Conservation (phyloP, 2,797 vertebrate genomes). For the Falco novaeseelandiae region DNA sequence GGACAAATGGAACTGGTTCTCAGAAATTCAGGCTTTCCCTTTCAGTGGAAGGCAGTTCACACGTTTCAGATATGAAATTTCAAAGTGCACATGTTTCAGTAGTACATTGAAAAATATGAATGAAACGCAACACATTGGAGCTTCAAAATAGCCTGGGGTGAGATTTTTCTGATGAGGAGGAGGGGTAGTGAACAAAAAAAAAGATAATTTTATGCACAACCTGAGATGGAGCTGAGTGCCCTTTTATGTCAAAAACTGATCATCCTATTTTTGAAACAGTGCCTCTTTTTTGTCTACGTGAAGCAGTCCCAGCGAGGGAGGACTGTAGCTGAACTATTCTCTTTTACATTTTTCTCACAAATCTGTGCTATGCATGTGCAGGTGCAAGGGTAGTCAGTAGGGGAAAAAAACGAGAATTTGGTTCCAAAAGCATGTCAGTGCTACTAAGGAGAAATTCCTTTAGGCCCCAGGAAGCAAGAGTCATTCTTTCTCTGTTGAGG, state of each 20-base stretch:
- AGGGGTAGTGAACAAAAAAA: background rate
- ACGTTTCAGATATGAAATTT: background rate
- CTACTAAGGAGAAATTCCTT: background rate
- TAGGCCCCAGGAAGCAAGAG: background rate
- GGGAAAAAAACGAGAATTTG: background rate
- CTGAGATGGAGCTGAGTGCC: background rate
- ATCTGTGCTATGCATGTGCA: background rate
- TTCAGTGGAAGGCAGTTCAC: background rate
- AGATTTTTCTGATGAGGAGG: background rate
- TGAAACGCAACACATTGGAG: slow-evolving; percentile 12
- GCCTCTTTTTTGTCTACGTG: background rate
- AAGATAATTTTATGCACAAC: background rate
- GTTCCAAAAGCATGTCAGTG: background rate
- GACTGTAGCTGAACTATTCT: background rate
- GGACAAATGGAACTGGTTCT: background rate
- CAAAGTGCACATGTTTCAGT: background rate
- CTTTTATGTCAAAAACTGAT: slow-evolving; percentile 21
- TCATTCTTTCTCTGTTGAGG: background rate
- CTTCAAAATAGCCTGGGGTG: slow-evolving; percentile 50
- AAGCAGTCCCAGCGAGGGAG: background rate
- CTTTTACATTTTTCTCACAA: background rate
- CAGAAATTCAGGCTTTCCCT: background rate
- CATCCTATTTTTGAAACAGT: slow-evolving; percentile 1
- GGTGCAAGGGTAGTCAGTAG: background rate
- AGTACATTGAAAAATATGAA: slow-evolving; percentile 42